Evolutionary conservation across 2,113 vertebrate genomes (phyloP).

Genomic region (Phalacrocorax carbo): DNA sequence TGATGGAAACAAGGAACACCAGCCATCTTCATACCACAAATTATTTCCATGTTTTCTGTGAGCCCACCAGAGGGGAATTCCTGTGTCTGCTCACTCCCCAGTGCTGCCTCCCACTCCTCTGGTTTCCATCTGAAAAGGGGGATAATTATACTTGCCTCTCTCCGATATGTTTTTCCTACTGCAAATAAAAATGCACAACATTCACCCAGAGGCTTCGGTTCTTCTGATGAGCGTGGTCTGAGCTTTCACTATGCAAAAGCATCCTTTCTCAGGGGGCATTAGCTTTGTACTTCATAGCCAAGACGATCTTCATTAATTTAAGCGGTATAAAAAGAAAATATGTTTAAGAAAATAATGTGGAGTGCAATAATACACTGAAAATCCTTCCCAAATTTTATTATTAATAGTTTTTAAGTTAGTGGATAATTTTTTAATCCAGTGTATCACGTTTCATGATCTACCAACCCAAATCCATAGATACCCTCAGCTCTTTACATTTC

Average conservation of each 20-base stretch:
- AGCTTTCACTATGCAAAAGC: background rate
- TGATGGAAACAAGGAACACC: conserved; percentile 5
- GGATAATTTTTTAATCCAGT: background rate
- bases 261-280: background rate
- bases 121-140: conserved; percentile 35
- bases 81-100: background rate
- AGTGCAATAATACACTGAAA: background rate
- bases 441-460: background rate
- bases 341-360: background rate
- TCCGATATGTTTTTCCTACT: conserved; percentile 1
- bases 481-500: background rate
- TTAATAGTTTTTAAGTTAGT: background rate
- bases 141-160: conserved; percentile 25
- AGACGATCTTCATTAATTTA: background rate
- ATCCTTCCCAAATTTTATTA: background rate
- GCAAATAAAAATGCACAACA: background rate
- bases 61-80: conserved; percentile 38
- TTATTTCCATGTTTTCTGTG: conserved; percentile 34
- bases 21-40: conserved; percentile 34
- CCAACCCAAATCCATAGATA: background rate
- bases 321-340: background rate
- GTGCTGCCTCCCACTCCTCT: background rate
- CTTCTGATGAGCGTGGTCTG: background rate
- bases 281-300: background rate
- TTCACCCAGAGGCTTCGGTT: background rate